A percentile compares a stretch with the other conserved stretches of the same genome.
These are phyloP conservation scores for Nanorana parkeri DNA, from an alignment of 2,113 vertebrate species.

Conservation along the genomic window DNA sequence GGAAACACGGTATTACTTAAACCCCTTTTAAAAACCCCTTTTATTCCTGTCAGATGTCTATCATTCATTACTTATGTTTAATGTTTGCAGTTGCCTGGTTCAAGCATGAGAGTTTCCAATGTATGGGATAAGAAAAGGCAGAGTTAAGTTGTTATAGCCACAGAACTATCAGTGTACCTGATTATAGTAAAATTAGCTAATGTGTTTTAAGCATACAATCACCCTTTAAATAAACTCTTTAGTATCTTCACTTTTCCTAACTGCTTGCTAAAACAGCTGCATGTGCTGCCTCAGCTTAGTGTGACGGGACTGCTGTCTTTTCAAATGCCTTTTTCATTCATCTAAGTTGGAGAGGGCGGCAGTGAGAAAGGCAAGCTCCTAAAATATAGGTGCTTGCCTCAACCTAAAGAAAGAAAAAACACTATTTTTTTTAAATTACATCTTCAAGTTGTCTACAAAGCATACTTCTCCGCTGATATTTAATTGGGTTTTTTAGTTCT, in stretches of 20 bases:
- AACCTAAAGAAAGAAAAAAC: background rate
- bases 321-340: constrained; percentile 38
- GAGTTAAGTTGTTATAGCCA: too few relatives aligned
- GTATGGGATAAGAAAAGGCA: too few relatives aligned
- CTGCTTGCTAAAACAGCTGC: constrained; percentile 14
- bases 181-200: too few relatives aligned
- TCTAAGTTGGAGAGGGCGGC: constrained; percentile 33
- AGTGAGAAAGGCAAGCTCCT: constrained; percentile 7
- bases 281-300: constrained; percentile 33
- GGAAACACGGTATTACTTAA: too few relatives aligned
- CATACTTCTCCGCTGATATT: background rate
- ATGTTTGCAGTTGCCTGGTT: too few relatives aligned
- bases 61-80: too few relatives aligned
- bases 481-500: too few relatives aligned
- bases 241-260: constrained; percentile 21
- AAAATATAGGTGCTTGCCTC: background rate
- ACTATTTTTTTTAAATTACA: background rate
- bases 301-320: constrained; percentile 29
- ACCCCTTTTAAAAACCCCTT: too few relatives aligned
- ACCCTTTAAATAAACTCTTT: background rate
- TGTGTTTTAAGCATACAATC: too few relatives aligned
- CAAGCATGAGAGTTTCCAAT: too few relatives aligned
- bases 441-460: background rate
- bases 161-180: too few relatives aligned
- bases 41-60: too few relatives aligned